phyloP scores from a whole-genome alignment of 1,140 invertebrate genomes.

The Potamilus streckersoni region DNA sequence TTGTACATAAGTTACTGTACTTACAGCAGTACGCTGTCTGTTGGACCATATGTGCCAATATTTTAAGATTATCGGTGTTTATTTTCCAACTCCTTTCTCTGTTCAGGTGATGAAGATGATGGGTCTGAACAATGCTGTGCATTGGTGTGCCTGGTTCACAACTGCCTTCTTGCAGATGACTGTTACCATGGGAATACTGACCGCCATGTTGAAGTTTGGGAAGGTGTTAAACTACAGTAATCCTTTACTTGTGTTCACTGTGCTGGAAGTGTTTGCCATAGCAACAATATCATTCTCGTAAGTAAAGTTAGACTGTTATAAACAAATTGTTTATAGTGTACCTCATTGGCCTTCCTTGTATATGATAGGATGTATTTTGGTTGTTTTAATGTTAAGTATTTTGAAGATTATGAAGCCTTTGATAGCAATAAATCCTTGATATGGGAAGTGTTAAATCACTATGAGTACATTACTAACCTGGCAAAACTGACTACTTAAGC shows the following conservation, averaged over 20 bases:
- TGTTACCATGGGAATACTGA: conserved; percentile 69
- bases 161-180: conserved; percentile 73
- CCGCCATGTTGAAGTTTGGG: conserved; percentile 71
- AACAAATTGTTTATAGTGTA: no score
- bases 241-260: conserved; percentile 70
- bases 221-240: conserved; percentile 71
- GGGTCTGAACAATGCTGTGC: conserved; percentile 74
- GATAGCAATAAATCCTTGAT: no score
- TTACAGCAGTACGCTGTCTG: no score
- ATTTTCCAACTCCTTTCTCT: conserved; percentile 27
- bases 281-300: conserved; percentile 72
- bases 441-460: no score
- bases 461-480: no score
- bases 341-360: no score
- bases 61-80: conserved; percentile 45
- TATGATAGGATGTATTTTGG: no score
- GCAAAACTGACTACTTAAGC: no score
- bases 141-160: conserved; percentile 76
- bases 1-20: no score
- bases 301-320: conserved; percentile 32
- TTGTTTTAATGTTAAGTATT: no score
- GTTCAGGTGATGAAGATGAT: conserved; percentile 76
- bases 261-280: conserved; percentile 71
- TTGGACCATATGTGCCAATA: no score
- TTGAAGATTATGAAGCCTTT: no score